A percentile compares a stretch with the other conserved stretches of the same genome.
These are phyloP conservation scores for Anguilla obscura DNA, from an alignment of 2,797 vertebrate genomes.

Conservation along the genomic window DNA sequence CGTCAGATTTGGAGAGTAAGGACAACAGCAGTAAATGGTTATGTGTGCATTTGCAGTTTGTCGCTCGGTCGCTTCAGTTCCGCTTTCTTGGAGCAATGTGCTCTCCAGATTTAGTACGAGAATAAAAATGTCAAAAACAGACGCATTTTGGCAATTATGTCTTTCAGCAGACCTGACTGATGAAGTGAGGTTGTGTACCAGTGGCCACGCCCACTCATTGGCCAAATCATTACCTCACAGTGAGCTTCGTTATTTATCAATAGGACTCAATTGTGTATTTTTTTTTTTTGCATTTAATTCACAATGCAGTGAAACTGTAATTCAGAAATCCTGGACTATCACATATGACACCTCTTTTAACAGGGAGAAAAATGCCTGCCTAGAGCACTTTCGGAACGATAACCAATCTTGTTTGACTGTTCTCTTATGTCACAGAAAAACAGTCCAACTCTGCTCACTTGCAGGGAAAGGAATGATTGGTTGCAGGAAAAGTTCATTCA, in stretches of 20 bases:
- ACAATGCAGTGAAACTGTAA: neutral
- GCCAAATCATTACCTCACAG: neutral
- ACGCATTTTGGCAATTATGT: neutral
- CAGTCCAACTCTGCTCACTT: neutral
- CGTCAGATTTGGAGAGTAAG: conserved; percentile 13
- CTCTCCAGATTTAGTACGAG: conserved; percentile 3
- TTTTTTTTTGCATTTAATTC: neutral
- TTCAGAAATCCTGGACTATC: neutral
- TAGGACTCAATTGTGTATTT: neutral
- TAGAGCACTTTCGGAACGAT: neutral
- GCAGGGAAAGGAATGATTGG: neutral
- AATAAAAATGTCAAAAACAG: neutral
- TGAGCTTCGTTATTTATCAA: neutral
- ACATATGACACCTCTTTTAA: neutral
- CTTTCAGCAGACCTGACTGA: neutral
- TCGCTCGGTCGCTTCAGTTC: neutral
- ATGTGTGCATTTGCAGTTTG: neutral
- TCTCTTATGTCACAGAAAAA: neutral
- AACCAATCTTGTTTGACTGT: neutral
- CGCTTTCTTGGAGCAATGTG: neutral
- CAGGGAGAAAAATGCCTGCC: neutral
- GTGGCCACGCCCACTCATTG: neutral
- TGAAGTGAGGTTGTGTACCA: neutral
- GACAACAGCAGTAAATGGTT: conserved; percentile 17
- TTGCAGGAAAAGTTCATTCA: neutral